These are phyloP conservation scores for Macroteleia sp. DNA, from an alignment of 2,888 invertebrate genomes.

Conservation along the genomic window DNA sequence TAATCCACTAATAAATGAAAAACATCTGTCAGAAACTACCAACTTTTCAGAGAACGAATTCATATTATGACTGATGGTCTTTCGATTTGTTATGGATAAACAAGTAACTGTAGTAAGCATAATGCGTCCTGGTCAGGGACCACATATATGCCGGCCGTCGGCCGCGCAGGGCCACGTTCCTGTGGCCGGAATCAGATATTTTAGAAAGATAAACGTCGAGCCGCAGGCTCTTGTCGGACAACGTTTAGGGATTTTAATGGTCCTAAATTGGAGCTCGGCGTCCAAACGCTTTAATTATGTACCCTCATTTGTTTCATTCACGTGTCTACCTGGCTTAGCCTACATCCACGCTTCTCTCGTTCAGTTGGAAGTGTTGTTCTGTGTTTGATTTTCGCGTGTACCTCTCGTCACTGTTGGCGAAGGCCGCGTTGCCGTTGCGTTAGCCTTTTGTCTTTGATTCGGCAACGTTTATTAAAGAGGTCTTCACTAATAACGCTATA, in stretches of 20 bases:
- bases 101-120: constrained; percentile 35
- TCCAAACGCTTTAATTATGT: constrained; percentile 79
- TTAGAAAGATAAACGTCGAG: constrained; percentile 72
- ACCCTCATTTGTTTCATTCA: constrained; percentile 81
- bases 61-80: constrained; percentile 38
- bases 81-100: constrained; percentile 51
- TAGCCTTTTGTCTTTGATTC: constrained; percentile 59
- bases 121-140: constrained; percentile 36
- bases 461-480: constrained; percentile 61
- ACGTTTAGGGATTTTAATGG: constrained; percentile 80
- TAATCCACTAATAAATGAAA: too few species aligned
- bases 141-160: constrained; percentile 58
- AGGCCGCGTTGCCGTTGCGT: constrained; percentile 13
- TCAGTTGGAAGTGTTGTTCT: constrained; percentile 45
- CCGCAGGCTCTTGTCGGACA: constrained; percentile 70
- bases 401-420: constrained; percentile 17
- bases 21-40: too few species aligned
- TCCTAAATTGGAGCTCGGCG: constrained; percentile 76
- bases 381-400: constrained; percentile 36
- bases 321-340: constrained; percentile 66
- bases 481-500: constrained; percentile 55
- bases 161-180: constrained; percentile 57
- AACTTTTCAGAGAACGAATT: constrained; percentile 4
- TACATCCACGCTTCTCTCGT: constrained; percentile 2
- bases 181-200: constrained; percentile 72